phyloP scores from a whole-genome alignment of 1,140 invertebrate species.

The Zaprionus capensis region DNA sequence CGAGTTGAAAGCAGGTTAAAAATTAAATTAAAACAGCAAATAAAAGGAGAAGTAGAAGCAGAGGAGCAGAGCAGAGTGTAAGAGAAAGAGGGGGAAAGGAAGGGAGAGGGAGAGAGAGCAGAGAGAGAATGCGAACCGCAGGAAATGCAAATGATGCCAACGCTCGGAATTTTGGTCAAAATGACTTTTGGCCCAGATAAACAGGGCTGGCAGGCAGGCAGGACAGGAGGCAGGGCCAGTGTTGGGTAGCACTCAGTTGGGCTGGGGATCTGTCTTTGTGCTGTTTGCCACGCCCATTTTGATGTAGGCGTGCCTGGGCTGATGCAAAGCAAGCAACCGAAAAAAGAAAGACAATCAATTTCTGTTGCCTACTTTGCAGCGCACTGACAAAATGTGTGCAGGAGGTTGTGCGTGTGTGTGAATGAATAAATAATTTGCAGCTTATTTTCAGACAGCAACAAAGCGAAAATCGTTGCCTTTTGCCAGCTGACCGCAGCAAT shows the following conservation, averaged over 20 bases:
- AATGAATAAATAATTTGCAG: slow-evolving; percentile 69
- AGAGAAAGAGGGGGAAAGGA: background rate
- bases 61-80: background rate
- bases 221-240: background rate
- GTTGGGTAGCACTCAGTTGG: background rate
- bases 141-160: slow-evolving; percentile 63
- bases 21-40: slow-evolving; percentile 46
- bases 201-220: background rate
- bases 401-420: slow-evolving; percentile 7
- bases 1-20: slow-evolving; percentile 41
- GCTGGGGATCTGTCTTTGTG: background rate
- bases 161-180: slow-evolving; percentile 53
- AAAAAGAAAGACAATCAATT: slow-evolving; percentile 41
- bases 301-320: background rate
- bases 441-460: slow-evolving; percentile 24
- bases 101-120: background rate
- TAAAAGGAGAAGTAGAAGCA: background rate
- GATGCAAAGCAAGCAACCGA: slow-evolving; percentile 53
- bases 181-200: slow-evolving; percentile 50
- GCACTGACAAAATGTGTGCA: background rate
- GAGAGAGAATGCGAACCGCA: background rate
- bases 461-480: slow-evolving; percentile 40
- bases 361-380: slow-evolving; percentile 31
- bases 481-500: slow-evolving; percentile 63
- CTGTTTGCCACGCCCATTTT: background rate